Conservation (phyloP, 2,888 invertebrate species). For the Stomorhina lunata region DNA sequence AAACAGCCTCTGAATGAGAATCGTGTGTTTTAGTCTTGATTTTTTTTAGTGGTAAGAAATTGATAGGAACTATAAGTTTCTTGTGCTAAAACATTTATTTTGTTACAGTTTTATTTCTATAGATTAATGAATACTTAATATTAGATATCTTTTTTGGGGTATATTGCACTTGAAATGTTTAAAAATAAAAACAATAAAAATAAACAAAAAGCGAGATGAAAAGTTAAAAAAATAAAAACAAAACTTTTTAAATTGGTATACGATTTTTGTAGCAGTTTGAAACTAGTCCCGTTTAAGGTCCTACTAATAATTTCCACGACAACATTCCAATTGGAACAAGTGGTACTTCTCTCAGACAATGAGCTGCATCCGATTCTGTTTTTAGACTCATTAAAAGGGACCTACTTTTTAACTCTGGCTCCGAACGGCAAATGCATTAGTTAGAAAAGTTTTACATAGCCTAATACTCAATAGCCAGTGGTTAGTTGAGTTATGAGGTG, state of each 20-base stretch:
- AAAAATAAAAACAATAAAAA: background rate
- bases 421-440: too few species aligned
- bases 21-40: constrained; percentile 62
- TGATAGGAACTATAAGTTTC: background rate
- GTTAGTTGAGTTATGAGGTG: too few species aligned
- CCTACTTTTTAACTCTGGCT: too few species aligned
- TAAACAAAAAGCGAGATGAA: background rate
- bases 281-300: too few species aligned
- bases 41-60: constrained; percentile 25
- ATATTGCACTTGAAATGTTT: constrained; percentile 28
- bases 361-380: too few species aligned
- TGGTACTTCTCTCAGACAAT: too few species aligned
- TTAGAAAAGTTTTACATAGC: too few species aligned
- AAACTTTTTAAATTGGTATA: background rate
- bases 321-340: too few species aligned
- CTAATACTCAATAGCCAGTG: too few species aligned
- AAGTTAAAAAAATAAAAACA: constrained; percentile 11
- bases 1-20: constrained; percentile 51
- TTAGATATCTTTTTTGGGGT: background rate
- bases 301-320: too few species aligned
- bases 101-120: constrained; percentile 27
- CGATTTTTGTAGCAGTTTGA: too few species aligned
- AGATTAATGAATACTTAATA: constrained; percentile 9
- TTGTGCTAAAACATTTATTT: constrained; percentile 47
- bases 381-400: too few species aligned